Conservation (phyloP, 2,113 vertebrate genomes). For the Progne subis region DNA sequence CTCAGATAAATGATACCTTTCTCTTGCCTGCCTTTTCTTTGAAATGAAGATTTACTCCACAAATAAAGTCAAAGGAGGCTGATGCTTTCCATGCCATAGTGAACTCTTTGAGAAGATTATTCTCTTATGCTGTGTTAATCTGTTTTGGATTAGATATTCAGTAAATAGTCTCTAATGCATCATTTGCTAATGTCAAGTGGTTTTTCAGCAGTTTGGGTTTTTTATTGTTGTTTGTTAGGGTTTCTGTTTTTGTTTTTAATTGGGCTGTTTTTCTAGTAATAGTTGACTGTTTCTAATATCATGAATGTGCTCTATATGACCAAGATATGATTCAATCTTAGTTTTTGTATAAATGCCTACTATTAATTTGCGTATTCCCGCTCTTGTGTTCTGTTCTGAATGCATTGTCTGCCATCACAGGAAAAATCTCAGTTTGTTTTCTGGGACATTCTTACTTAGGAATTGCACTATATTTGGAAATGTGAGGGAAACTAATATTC, state of each 20-base stretch:
- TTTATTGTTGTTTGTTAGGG: not conserved
- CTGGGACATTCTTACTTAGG: not conserved
- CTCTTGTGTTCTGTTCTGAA: not conserved
- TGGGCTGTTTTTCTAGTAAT: not conserved
- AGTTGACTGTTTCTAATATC: not conserved
- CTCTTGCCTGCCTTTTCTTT: not conserved
- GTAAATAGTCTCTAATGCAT: not conserved
- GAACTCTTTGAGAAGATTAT: not conserved
- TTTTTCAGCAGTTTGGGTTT: not conserved
- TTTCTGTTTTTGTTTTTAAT: not conserved
- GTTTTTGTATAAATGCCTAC: not conserved
- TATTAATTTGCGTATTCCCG: fast-evolving
- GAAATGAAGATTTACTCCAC: not conserved
- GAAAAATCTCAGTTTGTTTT: not conserved
- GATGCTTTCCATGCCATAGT: not conserved
- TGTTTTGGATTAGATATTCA: not conserved
- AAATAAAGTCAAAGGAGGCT: not conserved
- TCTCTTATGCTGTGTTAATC: not conserved
- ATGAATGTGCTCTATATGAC: not conserved
- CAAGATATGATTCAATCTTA: not conserved
- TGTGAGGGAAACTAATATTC: not conserved
- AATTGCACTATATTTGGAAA: not conserved
- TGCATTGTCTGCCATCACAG: not conserved
- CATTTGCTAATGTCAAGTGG: not conserved
- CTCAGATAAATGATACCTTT: not conserved